phyloP scores from a whole-genome alignment of 2,888 invertebrate genomes.

The Lymantria monacha region DNA sequence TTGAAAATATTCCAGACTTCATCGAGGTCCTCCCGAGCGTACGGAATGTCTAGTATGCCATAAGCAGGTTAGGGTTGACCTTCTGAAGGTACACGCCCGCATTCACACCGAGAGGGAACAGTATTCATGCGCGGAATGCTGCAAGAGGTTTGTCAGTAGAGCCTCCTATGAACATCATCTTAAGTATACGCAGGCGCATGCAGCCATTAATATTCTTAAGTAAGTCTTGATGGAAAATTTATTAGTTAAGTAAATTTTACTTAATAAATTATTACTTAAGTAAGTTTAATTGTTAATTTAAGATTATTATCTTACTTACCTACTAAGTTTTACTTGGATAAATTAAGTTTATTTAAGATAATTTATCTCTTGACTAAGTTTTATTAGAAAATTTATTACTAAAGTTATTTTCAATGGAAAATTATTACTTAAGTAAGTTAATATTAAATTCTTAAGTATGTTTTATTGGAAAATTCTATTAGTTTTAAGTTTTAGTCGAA shows the following conservation, averaged over 20 bases:
- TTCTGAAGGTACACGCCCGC: slow-evolving; percentile 40
- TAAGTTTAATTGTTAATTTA: too few species aligned
- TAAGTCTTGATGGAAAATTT: slow-evolving; percentile 24
- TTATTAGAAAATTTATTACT: too few species aligned
- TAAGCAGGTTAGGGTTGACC: slow-evolving; percentile 50
- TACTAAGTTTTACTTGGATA: too few species aligned
- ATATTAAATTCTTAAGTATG: too few species aligned
- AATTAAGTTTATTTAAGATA: too few species aligned
- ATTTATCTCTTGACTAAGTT: too few species aligned
- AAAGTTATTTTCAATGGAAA: too few species aligned
- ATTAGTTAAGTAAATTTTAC: not conserved
- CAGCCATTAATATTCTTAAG: slow-evolving; percentile 47
- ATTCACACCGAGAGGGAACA: slow-evolving; percentile 43
- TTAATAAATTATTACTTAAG: too few species aligned
- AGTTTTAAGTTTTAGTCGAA: too few species aligned
- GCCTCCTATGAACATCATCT: slow-evolving; percentile 62
- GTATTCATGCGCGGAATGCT: slow-evolving; percentile 46
- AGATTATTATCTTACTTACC: too few species aligned
- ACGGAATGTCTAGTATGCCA: slow-evolving; percentile 50
- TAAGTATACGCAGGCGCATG: slow-evolving; percentile 55
- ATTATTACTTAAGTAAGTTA: too few species aligned
- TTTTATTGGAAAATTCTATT: too few species aligned
- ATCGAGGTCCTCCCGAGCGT: slow-evolving; percentile 40
- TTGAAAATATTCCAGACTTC: slow-evolving; percentile 38
- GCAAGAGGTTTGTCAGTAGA: slow-evolving; percentile 50